A percentile compares a stretch with the other conserved stretches of the same genome.
Conservation (phyloP, 2,888 invertebrate genomes). For the Synergus itoensis region DNA sequence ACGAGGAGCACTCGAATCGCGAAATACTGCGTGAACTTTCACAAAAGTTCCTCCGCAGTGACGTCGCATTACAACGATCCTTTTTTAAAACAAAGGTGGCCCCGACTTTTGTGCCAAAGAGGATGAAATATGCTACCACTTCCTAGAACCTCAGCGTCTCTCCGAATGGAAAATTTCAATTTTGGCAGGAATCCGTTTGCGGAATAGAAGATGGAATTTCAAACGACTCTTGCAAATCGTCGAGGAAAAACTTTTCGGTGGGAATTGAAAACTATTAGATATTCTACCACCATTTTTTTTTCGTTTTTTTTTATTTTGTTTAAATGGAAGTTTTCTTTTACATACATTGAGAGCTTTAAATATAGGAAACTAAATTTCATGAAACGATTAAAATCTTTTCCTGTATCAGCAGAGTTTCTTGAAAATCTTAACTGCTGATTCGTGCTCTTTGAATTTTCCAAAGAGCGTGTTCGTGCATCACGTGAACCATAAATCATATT, state of each 20-base stretch:
- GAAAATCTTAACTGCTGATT: constrained; percentile 9
- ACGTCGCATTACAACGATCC: neutral
- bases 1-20: neutral
- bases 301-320: no score
- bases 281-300: neutral
- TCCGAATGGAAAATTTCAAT: constrained; percentile 28
- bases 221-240: constrained; percentile 16
- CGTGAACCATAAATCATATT: constrained; percentile 14
- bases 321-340: no score
- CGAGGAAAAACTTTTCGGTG: neutral
- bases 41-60: constrained; percentile 29
- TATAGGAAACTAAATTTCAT: neutral
- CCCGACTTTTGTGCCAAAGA: constrained; percentile 1
- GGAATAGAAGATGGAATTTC: constrained; percentile 14
- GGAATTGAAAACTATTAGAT: neutral
- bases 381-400: neutral
- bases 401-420: neutral
- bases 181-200: constrained; percentile 27
- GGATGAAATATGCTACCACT: constrained; percentile 33
- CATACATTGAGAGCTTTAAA: neutral
- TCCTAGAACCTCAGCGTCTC: neutral
- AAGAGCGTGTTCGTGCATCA: constrained; percentile 27
- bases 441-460: constrained; percentile 19
- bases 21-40: constrained; percentile 27
- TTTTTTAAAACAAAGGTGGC: constrained; percentile 26